These are phyloP conservation scores for Dolichallabes microphthalmus DNA, from an alignment of 2,113 vertebrate species.

Conservation along the genomic window DNA sequence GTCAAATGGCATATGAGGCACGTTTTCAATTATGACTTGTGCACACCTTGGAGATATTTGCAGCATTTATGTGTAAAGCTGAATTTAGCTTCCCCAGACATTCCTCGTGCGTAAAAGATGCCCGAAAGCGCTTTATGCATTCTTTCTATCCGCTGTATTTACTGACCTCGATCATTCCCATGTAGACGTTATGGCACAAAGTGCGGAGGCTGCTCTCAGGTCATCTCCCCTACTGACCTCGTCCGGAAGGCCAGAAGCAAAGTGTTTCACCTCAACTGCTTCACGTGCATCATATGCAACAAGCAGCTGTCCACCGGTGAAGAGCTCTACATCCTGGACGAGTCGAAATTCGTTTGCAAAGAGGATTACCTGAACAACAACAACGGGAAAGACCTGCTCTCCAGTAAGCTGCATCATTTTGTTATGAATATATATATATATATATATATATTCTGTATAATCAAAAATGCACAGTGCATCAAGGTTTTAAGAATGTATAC, in stretches of 20 bases:
- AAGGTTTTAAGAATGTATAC: background rate
- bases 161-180: slow-evolving; percentile 2
- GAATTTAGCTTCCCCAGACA: background rate
- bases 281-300: slow-evolving; percentile 98
- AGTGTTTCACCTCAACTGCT: slow-evolving; percentile 99
- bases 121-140: background rate
- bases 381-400: slow-evolving; percentile 88
- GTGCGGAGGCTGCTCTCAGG: slow-evolving; percentile 92
- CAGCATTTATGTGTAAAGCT: background rate
- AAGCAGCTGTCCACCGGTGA: slow-evolving; percentile 98
- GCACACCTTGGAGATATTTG: background rate
- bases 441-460: too few species aligned
- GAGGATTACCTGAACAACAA: slow-evolving; percentile 93
- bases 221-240: slow-evolving; percentile 94
- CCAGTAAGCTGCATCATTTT: slow-evolving; percentile 59
- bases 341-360: slow-evolving; percentile 97
- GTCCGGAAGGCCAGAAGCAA: slow-evolving; percentile 93
- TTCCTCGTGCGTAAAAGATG: background rate
- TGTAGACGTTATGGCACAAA: slow-evolving; percentile 95
- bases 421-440: background rate
- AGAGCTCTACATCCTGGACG: slow-evolving; percentile 96
- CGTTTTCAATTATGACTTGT: background rate
- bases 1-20: background rate
- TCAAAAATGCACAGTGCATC: background rate
- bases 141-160: background rate